These are phyloP conservation scores for Cossypha dichroa DNA, from an alignment of 2,797 vertebrate species.

Conservation along the genomic window DNA sequence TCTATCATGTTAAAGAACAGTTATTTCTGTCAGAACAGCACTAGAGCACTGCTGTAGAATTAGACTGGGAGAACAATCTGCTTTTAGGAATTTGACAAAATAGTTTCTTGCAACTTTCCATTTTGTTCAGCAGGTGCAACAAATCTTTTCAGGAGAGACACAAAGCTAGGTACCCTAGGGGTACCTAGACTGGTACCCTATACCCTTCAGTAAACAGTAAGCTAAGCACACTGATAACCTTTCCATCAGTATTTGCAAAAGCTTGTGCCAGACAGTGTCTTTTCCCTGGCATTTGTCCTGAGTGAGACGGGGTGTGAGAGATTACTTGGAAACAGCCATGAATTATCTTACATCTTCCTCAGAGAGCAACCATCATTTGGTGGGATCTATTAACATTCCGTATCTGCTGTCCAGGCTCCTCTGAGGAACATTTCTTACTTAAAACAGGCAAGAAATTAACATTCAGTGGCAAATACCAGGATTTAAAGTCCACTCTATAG, in stretches of 20 bases:
- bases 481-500: neutral
- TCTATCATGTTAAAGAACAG: neutral
- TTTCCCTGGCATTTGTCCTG: conserved; percentile 18
- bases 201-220: neutral
- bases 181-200: neutral
- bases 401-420: neutral
- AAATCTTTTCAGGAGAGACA: neutral
- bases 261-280: neutral
- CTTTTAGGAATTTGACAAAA: neutral
- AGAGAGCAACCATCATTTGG: neutral
- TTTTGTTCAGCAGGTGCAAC: neutral
- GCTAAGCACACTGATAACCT: neutral
- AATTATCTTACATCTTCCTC: neutral
- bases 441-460: neutral
- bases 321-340: neutral
- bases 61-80: neutral
- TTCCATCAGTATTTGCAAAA: neutral
- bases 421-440: neutral
- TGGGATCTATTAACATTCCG: neutral
- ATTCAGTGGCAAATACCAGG: neutral
- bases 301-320: neutral
- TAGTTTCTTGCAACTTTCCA: neutral
- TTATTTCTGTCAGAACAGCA: neutral
- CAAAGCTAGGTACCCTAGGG: neutral
- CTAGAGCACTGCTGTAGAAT: neutral